Conservation (phyloP, 1,140 invertebrate species). For the Eupeodes corollae region DNA sequence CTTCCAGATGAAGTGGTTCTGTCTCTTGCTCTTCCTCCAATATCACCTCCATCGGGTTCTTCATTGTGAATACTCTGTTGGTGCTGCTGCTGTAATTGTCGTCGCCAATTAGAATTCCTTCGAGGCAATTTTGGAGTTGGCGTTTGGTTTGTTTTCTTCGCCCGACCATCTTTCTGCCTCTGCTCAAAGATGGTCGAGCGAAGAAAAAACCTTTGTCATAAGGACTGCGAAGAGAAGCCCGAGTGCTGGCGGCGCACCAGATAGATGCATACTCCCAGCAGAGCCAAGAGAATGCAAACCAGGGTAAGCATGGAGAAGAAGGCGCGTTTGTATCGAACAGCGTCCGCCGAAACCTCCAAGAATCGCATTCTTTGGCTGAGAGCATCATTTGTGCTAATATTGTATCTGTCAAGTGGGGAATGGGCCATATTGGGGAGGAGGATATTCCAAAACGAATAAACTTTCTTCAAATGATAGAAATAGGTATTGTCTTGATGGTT, state of each 20-base stretch:
- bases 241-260: conserved; percentile 16
- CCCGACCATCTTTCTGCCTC: conserved; percentile 30
- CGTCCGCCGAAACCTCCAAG: conserved; percentile 25
- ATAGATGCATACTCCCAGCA: conserved; percentile 30
- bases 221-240: conserved; percentile 4
- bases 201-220: conserved; percentile 37
- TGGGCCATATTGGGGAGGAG: conserved; percentile 13
- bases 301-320: conserved; percentile 30
- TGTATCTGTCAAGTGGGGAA: conserved; percentile 6
- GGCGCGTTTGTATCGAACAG: conserved; percentile 30
- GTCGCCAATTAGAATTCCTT: conserved; percentile 1
- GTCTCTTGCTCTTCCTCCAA: conserved; percentile 7
- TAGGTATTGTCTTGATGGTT: conserved; percentile 24
- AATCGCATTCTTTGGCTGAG: conserved; percentile 20
- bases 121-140: background rate
- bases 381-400: background rate
- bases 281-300: conserved; percentile 24
- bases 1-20: background rate
- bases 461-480: conserved; percentile 19
- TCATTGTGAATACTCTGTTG: too few relatives aligned
- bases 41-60: background rate
- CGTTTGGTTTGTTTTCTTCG: conserved; percentile 13
- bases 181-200: conserved; percentile 28
- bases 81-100: background rate
- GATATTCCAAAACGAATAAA: conserved; percentile 31